phyloP scores from a whole-genome alignment of 2,797 vertebrate species.

The Coregonus ussuriensis region DNA sequence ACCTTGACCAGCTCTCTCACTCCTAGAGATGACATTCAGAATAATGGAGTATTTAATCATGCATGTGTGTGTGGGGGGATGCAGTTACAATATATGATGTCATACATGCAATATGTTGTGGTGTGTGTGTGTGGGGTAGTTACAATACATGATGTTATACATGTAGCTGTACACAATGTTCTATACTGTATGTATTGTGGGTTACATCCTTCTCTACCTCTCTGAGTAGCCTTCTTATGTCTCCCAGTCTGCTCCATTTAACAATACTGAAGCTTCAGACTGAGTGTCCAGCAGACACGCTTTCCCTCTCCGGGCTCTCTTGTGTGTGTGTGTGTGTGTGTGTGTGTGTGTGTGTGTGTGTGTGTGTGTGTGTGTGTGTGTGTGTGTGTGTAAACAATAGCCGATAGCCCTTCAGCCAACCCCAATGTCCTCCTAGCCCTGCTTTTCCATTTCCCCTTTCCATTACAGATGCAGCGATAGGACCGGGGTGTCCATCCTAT shows the following conservation, averaged over 20 bases:
- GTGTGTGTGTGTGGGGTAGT: background rate
- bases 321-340: background rate
- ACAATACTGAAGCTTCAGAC: background rate
- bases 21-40: constrained; percentile 20
- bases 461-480: constrained; percentile 42
- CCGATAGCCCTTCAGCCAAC: background rate
- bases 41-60: background rate
- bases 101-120: background rate
- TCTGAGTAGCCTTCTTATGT: background rate
- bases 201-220: background rate
- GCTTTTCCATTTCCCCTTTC: constrained; percentile 34
- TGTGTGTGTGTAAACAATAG: background rate
- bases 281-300: background rate
- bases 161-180: background rate
- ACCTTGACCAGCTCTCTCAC: background rate
- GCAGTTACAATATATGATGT: background rate
- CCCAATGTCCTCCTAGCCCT: constrained; percentile 24
- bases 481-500: constrained; percentile 10
- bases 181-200: background rate
- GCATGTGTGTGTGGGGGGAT: background rate
- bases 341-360: background rate
- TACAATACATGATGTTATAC: too few species aligned
- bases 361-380: background rate
- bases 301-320: background rate
- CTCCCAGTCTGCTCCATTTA: background rate